Evolutionary conservation across 2,113 vertebrate species (phyloP), one percentile per base, ranked within the genome.

Genomic region (Isurus oxyrinchus): DNA sequence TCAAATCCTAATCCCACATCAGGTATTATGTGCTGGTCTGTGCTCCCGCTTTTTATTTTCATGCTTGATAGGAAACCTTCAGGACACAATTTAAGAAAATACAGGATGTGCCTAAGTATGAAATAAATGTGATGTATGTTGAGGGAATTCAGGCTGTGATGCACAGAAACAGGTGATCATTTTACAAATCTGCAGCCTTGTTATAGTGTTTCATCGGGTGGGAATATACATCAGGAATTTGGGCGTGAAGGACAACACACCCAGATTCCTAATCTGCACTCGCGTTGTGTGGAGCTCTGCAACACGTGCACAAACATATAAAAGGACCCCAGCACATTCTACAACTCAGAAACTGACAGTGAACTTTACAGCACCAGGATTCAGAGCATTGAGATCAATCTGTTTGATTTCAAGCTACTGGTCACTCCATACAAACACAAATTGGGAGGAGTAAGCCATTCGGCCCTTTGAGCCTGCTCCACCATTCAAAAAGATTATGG

Each of bases 341-440:
- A 94, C 87, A 10, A 63, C 35, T 16, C 5, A 94, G 90, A 63
- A 94, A 94, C 90, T 40, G 63, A 61, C 57, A 94, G 8, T 40
- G 35, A 93, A 63, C 59, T 63, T 94, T 94, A 94, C 19, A 63
- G 90, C 59, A 63, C 40, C 59, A 63, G 59, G 59, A 5, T 94
- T 94, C 59, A 23, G 90, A 63, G 57, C 57, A 40, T 8, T 63
- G 57, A 93, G 16, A 94, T 63, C 57, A 63, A 94, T 94, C 90
- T 16, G 66, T 93, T 63, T 93, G 90, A 61, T 63, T 63, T 94
- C 59, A 94, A 94, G 8, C 90, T 94, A 61, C 19, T 94, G 59
- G 59, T 94, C 63, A 94, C 90, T 94, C n/a, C 16, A 16, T 66
- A 66, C 63, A 66, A 66, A 66, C 19, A 66, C 63, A 19, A 66